Percentiles rank a stretch among this genome's conserved stretches.
Evolutionary conservation across 2,888 invertebrate species (phyloP).

Genomic region (Rhodophaea formosa): DNA sequence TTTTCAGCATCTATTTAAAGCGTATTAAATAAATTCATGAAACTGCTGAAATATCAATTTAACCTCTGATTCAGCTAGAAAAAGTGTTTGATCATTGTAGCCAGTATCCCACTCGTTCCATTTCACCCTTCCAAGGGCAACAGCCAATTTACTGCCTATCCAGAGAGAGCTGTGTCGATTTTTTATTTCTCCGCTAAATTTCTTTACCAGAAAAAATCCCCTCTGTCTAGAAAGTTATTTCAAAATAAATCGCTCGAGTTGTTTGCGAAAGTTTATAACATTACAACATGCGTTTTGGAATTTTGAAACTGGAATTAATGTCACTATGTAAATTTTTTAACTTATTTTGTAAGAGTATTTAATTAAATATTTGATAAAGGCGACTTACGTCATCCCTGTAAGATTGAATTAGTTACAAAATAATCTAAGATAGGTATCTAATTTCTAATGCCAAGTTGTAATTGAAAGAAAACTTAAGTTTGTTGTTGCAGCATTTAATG

Average conservation of each 20-base stretch:
- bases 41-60: no score
- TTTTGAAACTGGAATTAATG: background rate
- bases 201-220: background rate
- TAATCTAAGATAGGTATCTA: no score
- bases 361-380: no score
- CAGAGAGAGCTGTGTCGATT: background rate
- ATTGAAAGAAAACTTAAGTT: no score
- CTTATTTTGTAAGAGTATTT: no score
- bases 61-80: no score
- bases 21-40: no score
- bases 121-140: background rate
- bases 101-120: background rate
- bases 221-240: background rate
- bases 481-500: no score
- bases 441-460: no score
- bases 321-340: background rate
- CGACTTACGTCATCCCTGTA: no score
- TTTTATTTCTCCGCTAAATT: background rate
- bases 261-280: background rate
- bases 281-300: background rate
- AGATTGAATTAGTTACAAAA: no score
- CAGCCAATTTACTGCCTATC: conserved; percentile 2
- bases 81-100: background rate
- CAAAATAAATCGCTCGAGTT: background rate
- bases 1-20: no score